Evolutionary conservation across 1,140 invertebrate species (phyloP), one percentile per base, ranked within the genome.

Genomic region (Mylabris phalerata): DNA sequence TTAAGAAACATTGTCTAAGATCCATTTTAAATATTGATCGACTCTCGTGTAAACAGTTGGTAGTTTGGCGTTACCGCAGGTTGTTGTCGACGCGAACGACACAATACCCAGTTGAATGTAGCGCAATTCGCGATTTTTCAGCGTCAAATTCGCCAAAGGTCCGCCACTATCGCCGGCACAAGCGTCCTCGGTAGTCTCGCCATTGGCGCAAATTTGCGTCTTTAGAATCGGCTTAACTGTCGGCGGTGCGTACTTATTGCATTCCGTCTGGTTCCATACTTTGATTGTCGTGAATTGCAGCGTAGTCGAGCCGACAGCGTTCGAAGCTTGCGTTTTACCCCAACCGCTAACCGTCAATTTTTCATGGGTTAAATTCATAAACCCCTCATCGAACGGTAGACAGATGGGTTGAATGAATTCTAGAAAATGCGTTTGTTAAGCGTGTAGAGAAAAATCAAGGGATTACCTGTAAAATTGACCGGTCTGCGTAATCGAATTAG

Each of bases 271-370:
- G 10, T 59, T 57, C 61, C 55, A 63, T 9, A 63, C 45, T 25
- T 7, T 59, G n/a, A 65, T 60, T 19, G 25, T 40, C 7, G 63
- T 59, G 51, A 41, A 64, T 43, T 63, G 56, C 5, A 65, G 50
- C 10, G 13, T 51, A 47, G 60, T 47, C 5, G 63, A 68, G 7
- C 63, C 61, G 1, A 46, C 56, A 25, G 61, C 24, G 13, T 63
- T 65, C 13, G n/a, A 61, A 13, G 63, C 54, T 42, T 87, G 84
- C 2, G 86, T 87, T 70, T 81, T 84, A 4, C 90, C 90, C 90
- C 90, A 93, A 9, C 90, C 90, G 2, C 87, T 86, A 0, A 87
- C 85, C 59, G 81, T 81, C 55, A 89, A 77, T 13, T 73, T 77
- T 11, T 73, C 68, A 0, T 75, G 75, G 9, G 80, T 69, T 5